Conservation (phyloP, 2,113 vertebrate species). For the Mesitornis unicolor region DNA sequence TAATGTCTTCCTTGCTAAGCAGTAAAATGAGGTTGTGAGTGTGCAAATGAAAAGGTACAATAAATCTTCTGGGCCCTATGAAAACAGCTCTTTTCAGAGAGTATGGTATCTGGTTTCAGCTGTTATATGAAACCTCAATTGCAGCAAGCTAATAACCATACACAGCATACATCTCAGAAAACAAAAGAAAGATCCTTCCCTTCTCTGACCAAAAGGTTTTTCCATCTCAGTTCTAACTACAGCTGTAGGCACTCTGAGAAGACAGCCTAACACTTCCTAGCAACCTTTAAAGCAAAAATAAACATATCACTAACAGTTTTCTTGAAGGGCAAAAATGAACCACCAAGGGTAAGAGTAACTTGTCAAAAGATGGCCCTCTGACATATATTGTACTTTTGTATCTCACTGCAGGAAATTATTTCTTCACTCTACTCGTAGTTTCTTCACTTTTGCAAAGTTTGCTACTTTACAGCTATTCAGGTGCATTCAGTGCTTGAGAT, state of each 20-base stretch:
- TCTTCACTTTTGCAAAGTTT: background rate
- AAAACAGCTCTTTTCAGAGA: background rate
- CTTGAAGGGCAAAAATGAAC: background rate
- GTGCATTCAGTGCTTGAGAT: background rate
- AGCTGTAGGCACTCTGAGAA: background rate
- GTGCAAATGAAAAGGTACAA: background rate
- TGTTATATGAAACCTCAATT: background rate
- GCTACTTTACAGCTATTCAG: background rate
- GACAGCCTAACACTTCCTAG: background rate
- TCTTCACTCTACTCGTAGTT: background rate
- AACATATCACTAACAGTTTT: background rate
- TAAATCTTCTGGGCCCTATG: background rate
- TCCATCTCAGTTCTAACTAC: background rate
- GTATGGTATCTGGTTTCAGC: background rate
- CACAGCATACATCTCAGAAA: background rate
- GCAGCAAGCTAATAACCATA: background rate
- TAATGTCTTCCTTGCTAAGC: background rate
- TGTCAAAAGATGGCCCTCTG: background rate
- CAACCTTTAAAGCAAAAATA: background rate
- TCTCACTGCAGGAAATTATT: background rate
- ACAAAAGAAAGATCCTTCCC: background rate
- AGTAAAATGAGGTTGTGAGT: background rate
- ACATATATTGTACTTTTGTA: background rate
- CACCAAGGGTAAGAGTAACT: background rate
- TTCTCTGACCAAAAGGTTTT: background rate